Evolutionary conservation across 2,888 invertebrate species (phyloP), one percentile per base, ranked within the genome.

Genomic region (Eristalinus aeneus): DNA sequence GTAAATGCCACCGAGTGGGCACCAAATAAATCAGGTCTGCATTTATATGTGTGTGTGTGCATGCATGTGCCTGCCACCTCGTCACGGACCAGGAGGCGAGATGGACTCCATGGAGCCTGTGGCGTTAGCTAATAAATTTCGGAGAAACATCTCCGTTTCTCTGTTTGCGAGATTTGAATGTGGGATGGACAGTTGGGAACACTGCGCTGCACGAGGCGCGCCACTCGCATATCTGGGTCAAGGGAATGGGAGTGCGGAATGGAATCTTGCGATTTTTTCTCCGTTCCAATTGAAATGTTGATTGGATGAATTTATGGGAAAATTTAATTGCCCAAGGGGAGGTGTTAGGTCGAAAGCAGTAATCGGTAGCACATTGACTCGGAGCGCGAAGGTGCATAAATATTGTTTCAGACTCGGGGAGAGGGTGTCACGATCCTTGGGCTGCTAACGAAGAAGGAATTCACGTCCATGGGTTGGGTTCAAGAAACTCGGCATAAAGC

Each of bases 71-170:
- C 73, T 86, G 82, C 85, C 85, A 85, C 81, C 85, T 82, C 69
- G 65, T 86, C 82, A 74, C 53, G 31, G 68, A 10, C 53, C 63
- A 22, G 73, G 61, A 58, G 22, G 53, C 77, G 61, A 56, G 64
- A 39, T 61, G 77, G 64, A 73, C 39, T 82, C 86, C 60, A 39
- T 61, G 77, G 64, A 73, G 39, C 86, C 86, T 82, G 86, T 71
- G 86, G 86, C 86, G 86, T 86, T 82, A 86, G 86, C 82, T 78
- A 86, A 86, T 86, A 86, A 82, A 82, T 86, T 86, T 39, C 36
- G 54, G 53, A 23, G 72, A 75, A 86, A 77, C 74, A 77, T 86
- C 82, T 65, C 77, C 63, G 27, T 27, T 27, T 53, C 22, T 64
- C 61, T 64, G 76, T 60, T 74, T 78, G 67, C 64, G 12, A 53